Evolutionary conservation across 2,888 invertebrate genomes (phyloP).

Genomic region (Aquatica leii): DNA sequence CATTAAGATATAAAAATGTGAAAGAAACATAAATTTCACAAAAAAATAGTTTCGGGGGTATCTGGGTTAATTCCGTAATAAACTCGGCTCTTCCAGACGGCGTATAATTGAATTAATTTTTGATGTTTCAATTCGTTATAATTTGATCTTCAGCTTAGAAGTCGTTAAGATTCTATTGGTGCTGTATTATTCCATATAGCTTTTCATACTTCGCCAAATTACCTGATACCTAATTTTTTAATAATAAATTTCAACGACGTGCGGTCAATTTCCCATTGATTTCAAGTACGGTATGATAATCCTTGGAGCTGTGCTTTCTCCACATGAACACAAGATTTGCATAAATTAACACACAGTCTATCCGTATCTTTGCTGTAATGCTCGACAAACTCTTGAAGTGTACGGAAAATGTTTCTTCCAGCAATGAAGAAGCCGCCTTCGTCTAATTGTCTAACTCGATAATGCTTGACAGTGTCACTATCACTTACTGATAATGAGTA

Average conservation of each 20-base stretch:
- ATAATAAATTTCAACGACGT: conserved; percentile 97
- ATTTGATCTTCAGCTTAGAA: conserved; percentile 99
- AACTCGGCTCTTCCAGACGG: conserved; percentile 99
- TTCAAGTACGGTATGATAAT: conserved; percentile 95
- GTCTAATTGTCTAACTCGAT: conserved; percentile 97
- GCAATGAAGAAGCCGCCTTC: conserved; percentile 99
- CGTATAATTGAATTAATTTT: conserved; percentile 97
- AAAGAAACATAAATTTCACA: no score
- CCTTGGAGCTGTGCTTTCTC: conserved; percentile 99
- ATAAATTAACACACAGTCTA: conserved; percentile 96
- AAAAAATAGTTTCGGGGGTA: no score
- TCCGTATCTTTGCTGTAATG: conserved; percentile 98
- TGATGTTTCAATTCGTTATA: conserved; percentile 97
- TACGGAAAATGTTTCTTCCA: conserved; percentile 95
- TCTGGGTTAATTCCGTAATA: conserved; percentile 98
- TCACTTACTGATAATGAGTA: conserved; percentile 98
- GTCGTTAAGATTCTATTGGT: conserved; percentile 98
- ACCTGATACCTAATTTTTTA: conserved; percentile 96
- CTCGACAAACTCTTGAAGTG: conserved; percentile 95
- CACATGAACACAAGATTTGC: conserved; percentile 94
- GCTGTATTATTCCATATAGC: conserved; percentile 99
- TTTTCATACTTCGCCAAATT: conserved; percentile 99
- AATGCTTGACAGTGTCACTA: conserved; percentile 99
- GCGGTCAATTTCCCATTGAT: conserved; percentile 99
- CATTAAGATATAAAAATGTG: no score